A percentile compares a stretch with the other conserved stretches of the same genome.
phyloP scores from a whole-genome alignment of 2,888 invertebrate genomes.

The Caenorhabditis sulstoni region DNA sequence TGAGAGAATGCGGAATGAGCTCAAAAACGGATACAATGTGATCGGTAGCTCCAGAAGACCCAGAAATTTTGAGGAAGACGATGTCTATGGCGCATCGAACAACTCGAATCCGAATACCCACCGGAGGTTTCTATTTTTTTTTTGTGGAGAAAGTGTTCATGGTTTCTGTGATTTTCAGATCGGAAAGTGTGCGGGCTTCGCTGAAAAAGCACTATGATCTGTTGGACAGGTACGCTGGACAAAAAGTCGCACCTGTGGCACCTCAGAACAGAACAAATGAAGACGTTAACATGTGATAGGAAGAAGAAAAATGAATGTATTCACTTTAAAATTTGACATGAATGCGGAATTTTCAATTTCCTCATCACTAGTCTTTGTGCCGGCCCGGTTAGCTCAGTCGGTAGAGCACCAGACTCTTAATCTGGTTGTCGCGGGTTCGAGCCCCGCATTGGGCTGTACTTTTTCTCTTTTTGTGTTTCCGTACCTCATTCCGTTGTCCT shows the following conservation, averaged over 20 bases:
- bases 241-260: slow-evolving; percentile 68
- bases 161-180: slow-evolving; percentile 40
- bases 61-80: not conserved
- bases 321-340: no score
- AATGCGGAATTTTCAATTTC: no score
- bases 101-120: slow-evolving; percentile 37
- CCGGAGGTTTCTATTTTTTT: not conserved
- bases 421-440: slow-evolving; percentile 80
- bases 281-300: no score
- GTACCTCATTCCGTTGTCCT: no score
- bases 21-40: not conserved
- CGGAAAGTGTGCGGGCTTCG: slow-evolving; percentile 64
- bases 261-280: slow-evolving; percentile 52
- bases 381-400: slow-evolving; percentile 79
- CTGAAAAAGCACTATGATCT: slow-evolving; percentile 67
- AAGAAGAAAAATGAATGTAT: no score
- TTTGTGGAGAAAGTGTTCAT: not conserved
- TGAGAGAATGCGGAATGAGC: slow-evolving; percentile 61
- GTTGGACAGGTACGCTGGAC: slow-evolving; percentile 67
- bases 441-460: slow-evolving; percentile 78
- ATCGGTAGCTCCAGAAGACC: not conserved
- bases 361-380: no score
- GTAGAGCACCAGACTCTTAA: slow-evolving; percentile 80
- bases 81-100: slow-evolving; percentile 14
- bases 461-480: not conserved